Evolutionary conservation across 1,140 invertebrate genomes (phyloP), one percentile per base, ranked within the genome.

Genomic region (Eueides isabella): DNA sequence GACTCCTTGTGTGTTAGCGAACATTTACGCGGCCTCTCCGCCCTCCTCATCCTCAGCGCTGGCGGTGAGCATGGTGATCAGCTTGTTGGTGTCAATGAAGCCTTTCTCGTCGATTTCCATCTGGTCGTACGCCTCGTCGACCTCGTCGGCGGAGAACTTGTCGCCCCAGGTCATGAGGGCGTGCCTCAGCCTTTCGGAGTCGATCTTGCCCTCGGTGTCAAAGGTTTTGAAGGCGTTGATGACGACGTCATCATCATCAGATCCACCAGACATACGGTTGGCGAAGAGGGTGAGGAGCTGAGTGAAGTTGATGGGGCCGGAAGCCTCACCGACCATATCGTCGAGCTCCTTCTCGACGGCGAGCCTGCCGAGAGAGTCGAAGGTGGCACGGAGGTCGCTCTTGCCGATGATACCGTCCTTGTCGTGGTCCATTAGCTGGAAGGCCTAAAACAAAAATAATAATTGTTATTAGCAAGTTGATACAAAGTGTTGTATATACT

Each of bases 391-490:
- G 86, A 99, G 95, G 94, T 99, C 99, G 92, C 96, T 97, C 93
- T 99, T 98, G 91, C 97, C 97, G 92, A 99, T 98, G 94, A 99
- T 97, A 85, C 98, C 98, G 94, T 99, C 99, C 94, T 99, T 98
- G 95, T 99, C 98, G 94, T 97, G 96, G 95, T 99, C 99, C 96
- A 99, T 99, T 89, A 99, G 96, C 93, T 97, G 96, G 96, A 99
- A 99, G 88, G 98, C 98, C 97, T 98, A 83, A 63, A 79, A 78
- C 78, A 65, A 85, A 2, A 7, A 55, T 26, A 23, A 11, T 26
- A 55, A 11, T 26, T 26, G 23, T 19, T 26, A 23, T 38, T 38
- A 55, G 19, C n/a, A 26, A 55, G 7, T 38, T 38, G 12, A 38
- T 38, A 38, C n/a, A n/a, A n/a, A n/a, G n/a, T 44, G n/a, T 44